A percentile compares a stretch with the other conserved stretches of the same genome.
These are phyloP conservation scores for Caenorhabditis uteleia DNA, from an alignment of 2,888 invertebrate genomes.

Conservation along the genomic window DNA sequence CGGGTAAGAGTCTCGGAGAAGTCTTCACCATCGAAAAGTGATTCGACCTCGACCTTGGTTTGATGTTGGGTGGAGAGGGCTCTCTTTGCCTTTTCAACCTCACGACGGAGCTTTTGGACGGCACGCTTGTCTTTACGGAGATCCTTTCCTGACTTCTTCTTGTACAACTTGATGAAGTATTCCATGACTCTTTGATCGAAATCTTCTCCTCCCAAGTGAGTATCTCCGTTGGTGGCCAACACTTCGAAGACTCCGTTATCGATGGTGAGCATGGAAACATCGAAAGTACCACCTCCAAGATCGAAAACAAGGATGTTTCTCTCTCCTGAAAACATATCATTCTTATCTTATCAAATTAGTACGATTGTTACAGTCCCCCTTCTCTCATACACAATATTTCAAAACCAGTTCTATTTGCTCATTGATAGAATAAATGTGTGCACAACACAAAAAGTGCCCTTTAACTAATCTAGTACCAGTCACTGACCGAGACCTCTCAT, in stretches of 20 bases:
- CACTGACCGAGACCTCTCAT: slow-evolving; percentile 32
- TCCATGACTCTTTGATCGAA: slow-evolving; percentile 76
- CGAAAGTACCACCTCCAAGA: slow-evolving; percentile 98
- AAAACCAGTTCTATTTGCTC: too few species aligned
- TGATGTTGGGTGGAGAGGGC: slow-evolving; percentile 90
- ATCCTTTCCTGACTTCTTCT: slow-evolving; percentile 72
- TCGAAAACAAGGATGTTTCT: slow-evolving; percentile 98
- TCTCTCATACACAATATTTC: too few species aligned
- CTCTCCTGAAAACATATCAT: slow-evolving; percentile 71
- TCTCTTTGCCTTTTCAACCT: slow-evolving; percentile 71
- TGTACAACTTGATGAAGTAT: slow-evolving; percentile 88
- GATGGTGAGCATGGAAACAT: slow-evolving; percentile 97
- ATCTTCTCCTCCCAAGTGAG: slow-evolving; percentile 84
- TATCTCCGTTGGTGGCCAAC: slow-evolving; percentile 62
- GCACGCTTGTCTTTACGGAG: slow-evolving; percentile 70
- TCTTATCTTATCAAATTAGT: too few species aligned
- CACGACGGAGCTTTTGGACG: slow-evolving; percentile 71
- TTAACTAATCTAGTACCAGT: slow-evolving; percentile 26
- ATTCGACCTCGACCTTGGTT: slow-evolving; percentile 88
- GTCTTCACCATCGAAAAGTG: slow-evolving; percentile 96
- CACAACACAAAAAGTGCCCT: not conserved
- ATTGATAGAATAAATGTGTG: too few species aligned
- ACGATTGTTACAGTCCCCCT: too few species aligned
- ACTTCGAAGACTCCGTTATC: slow-evolving; percentile 97
- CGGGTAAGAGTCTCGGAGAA: slow-evolving; percentile 97